Evolutionary conservation across 2,797 vertebrate species (phyloP).

Genomic region (Luscinia luscinia): DNA sequence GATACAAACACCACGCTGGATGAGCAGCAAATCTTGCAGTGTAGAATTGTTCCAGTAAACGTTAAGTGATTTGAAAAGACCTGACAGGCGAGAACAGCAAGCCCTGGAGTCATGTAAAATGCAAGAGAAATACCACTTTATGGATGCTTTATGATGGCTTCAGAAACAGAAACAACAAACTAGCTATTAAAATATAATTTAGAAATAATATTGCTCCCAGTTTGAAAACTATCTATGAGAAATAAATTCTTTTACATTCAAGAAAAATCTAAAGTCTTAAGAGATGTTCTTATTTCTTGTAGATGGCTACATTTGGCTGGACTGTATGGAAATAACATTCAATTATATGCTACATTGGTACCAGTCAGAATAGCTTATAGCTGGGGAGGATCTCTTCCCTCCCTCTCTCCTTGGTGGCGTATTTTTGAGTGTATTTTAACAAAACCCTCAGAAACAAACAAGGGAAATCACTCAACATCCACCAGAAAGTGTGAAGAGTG

Average conservation of each 20-base stretch:
- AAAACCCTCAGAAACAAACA: conserved; percentile 6
- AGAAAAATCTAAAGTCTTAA: conserved; percentile 6
- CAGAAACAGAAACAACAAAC: conserved; percentile 72
- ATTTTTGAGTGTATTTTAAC: conserved; percentile 40
- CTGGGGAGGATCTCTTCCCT: conserved; percentile 38
- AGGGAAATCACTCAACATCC: background rate
- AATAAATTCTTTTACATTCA: conserved; percentile 40
- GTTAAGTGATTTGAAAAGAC: conserved; percentile 89
- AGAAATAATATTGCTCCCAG: conserved; percentile 46
- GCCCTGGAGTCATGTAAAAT: conserved; percentile 95
- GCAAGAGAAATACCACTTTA: conserved; percentile 90
- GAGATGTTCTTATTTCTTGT: conserved; percentile 30
- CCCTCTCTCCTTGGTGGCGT: background rate
- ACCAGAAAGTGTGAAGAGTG: background rate
- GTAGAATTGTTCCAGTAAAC: conserved; percentile 87
- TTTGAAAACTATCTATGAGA: conserved; percentile 37
- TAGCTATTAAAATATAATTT: conserved; percentile 67
- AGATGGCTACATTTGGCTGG: conserved; percentile 33
- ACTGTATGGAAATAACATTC: conserved; percentile 60
- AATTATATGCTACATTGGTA: conserved; percentile 70
- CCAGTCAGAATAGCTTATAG: conserved; percentile 57
- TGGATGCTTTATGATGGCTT: conserved; percentile 60
- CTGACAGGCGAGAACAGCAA: conserved; percentile 93
- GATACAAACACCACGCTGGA: conserved; percentile 70
- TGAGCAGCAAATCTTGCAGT: conserved; percentile 85